Base-by-base conservation (phyloP, 2,888 invertebrate species). In the Eupithecia subumbrata region DNA sequence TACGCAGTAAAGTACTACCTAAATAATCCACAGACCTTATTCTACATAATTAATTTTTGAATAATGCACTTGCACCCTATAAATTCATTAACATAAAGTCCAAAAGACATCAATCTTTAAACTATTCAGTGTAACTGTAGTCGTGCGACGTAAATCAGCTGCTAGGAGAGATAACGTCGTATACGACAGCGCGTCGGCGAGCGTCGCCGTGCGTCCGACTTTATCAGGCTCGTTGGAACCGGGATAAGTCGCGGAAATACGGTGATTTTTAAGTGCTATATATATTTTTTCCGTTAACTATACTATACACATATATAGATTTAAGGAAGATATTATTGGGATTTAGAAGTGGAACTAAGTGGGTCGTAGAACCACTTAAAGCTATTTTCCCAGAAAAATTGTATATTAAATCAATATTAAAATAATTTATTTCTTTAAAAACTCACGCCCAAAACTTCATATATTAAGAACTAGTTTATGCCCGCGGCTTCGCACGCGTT, bases 161-260 rank as follows among this genome's bases (percentile, higher is more conserved):
- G 68, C 81, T 76, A 75, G 83, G 82, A 81, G 67, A 76, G 86
- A 87, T 87, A 87, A 79, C 81, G 86, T 85, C 86, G 82, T 80
- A 73, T 79, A 81, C 76, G 80, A 80, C 81, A 82, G 74, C 75
- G 77, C 76, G 71, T 72, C 76, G 80, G 77, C 83, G 82, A 84
- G 79, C 79, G 69, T 66, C 69, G 80, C 76, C 79, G 72, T 75
- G 80, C 79, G 77, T 79, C 80, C 77, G 70, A 72, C 63, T 69
- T 80, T 75, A 78, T 78, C 72, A 72, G 43, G n/a, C 22, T 43
- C 22, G 18, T 37, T 68, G 16, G 25, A 45, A 40, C n/a, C 25
- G 43, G 68, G 40, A 68, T 22, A 40, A 22, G 16, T 43, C 40
- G 66, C n/a, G 66, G 37, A 37, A 37, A 67, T 67, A 67, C 25